Evolutionary conservation across 2,888 invertebrate species (phyloP), one percentile per base, ranked within the genome.

Genomic region (Cyrtodaria siliqua): DNA sequence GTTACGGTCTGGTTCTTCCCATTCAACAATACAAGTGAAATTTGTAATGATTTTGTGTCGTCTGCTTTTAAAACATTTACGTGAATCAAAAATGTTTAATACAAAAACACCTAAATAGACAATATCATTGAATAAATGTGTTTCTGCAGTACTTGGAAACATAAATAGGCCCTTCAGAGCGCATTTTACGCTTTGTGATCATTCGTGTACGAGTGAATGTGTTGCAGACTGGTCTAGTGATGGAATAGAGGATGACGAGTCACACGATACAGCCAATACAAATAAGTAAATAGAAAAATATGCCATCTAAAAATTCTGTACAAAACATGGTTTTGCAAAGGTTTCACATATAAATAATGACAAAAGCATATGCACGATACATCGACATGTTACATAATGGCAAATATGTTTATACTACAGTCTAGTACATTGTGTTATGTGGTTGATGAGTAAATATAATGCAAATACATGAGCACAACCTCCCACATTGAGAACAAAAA

Each of bases 221-320:
- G n/a, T n/a, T 20, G 16, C 20, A 44, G 44, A 44, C 44, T 44
- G 44, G 44, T 16, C 20, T 6, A 16, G 44, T 44, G 16, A 44
- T 44, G 16, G 16, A 4, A 6, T 9, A 44, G 20, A 20, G 40
- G 6, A 44, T 44, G 44, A 52, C 20, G 16, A 20, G 6, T 57
- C 57, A 59, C 67, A 59, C 57, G 50, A 57, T 59, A 67, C 33
- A 59, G 59, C 57, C 24, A 38, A 67, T 67, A 67, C 49, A 67
- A 57, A 44, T 47, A 56, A 53, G 57, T 67, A 67, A 71, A 71
- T 71, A 71, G 71, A 71, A 71, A 71, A 71, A 71, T 71, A 71
- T 64, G 64, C 64, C 64, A 44, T 71, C 71, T 71, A 71, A 64
- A 40, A 64, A 67, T 14, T 64, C 67, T 67, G 50, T 67, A 67